A percentile compares a stretch with the other conserved stretches of the same genome.
phyloP scores from a whole-genome alignment of 2,888 invertebrate species.

The Eilema griseolum region DNA sequence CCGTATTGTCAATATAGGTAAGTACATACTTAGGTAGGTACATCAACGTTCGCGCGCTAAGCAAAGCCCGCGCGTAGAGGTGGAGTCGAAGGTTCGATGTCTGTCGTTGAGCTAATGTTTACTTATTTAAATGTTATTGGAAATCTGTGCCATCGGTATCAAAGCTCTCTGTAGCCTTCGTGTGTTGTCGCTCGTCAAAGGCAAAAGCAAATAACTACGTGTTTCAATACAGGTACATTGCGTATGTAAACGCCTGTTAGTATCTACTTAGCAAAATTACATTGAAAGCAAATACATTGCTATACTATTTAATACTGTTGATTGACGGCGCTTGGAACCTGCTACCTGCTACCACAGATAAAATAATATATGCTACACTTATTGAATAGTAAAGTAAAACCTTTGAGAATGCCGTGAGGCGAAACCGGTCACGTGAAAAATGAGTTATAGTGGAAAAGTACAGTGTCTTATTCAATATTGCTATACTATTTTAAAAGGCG shows the following conservation, averaged over 20 bases:
- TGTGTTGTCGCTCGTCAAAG: slow-evolving; percentile 7
- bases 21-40: too few species aligned
- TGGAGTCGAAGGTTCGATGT: background rate
- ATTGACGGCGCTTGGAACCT: background rate
- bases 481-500: too few species aligned
- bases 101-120: slow-evolving; percentile 9
- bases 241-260: background rate
- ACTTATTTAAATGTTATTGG: slow-evolving; percentile 21
- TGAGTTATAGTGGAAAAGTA: too few species aligned
- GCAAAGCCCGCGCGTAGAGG: background rate
- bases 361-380: too few species aligned
- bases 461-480: too few species aligned
- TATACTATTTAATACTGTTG: too few species aligned
- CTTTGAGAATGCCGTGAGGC: too few species aligned
- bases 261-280: background rate
- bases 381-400: too few species aligned
- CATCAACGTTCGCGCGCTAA: background rate
- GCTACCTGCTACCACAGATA: too few species aligned
- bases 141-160: background rate
- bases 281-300: background rate
- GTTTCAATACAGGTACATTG: background rate
- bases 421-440: too few species aligned
- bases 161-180: background rate
- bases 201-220: background rate
- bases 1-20: too few species aligned